Base-by-base conservation (phyloP, 2,113 vertebrate species). In the Recurvirostra avosetta region DNA sequence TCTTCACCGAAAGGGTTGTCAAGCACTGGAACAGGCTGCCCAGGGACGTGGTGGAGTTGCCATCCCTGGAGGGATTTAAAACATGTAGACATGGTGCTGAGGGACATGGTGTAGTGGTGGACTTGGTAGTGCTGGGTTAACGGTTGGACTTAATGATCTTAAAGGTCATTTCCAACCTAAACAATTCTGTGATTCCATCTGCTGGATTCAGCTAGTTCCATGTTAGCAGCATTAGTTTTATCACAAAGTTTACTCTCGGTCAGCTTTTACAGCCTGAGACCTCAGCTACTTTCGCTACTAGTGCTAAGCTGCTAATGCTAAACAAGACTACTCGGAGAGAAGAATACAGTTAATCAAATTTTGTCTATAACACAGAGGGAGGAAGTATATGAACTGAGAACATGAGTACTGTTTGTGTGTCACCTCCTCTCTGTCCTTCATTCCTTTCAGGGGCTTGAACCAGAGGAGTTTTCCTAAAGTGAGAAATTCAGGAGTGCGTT, bases 271-370 rank as follows among this genome's bases (percentile, higher is more conserved):
- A 7, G 34, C 47, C 34, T 36, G 22, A 71, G 41, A 21, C 56
- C 79, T 63, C 76, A 66, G 1, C 50, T 53, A 12, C 61, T 71
- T 71, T 3, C 79, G n/a, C n/a, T 56, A 6, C 61, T 55, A 3
- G 8, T 59, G 58, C 53, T 85, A 45, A 52, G 70, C 67, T 86
- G 76, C 67, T 45, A 27, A 36, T 9, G 47, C 52, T 74, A 4
- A 61, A 59, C 0, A 0, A 59, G 52, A 26, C 16, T 6, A 5
- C 20, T 72, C 0, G 14, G 73, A 22, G 43, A 20, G 59, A 71
- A 34, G 30, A 66, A 21, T 7, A 15, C 15, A 38, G 9, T 41
- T 74, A 68, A 68, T 50, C 27, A 38, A 2, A 3, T 56, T 43
- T 27, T 17, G 66, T 90, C 26, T 77, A 1, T 45, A 91, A 72